These are phyloP conservation scores for Megalonaias nervosa DNA, from an alignment of 1,140 invertebrate genomes.

Conservation along the genomic window DNA sequence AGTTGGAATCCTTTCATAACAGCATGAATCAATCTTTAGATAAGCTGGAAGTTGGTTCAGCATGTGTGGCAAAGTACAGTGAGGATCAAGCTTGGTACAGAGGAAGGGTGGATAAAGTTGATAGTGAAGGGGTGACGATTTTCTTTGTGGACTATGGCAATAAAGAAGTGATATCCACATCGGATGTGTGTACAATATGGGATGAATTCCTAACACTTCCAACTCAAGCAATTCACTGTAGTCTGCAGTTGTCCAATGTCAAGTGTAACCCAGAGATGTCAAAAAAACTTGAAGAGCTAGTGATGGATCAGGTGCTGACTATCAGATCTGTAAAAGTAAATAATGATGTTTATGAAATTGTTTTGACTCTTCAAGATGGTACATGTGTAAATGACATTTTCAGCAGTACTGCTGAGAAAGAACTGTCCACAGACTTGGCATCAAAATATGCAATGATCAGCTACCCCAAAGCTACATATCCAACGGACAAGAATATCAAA, in stretches of 20 bases:
- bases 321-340: constrained; percentile 8
- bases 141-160: constrained; percentile 83
- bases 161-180: constrained; percentile 38
- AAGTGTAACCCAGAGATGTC: constrained; percentile 19
- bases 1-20: background rate
- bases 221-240: constrained; percentile 29
- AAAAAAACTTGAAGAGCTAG: constrained; percentile 11
- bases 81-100: constrained; percentile 84
- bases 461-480: background rate
- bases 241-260: constrained; percentile 8
- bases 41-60: constrained; percentile 48
- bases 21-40: constrained; percentile 13
- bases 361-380: constrained; percentile 11
- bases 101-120: constrained; percentile 79
- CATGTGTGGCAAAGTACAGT: constrained; percentile 82
- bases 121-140: constrained; percentile 76
- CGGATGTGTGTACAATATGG: constrained; percentile 21
- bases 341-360: constrained; percentile 9
- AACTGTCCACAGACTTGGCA: background rate
- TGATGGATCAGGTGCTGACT: constrained; percentile 15
- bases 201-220: constrained; percentile 20
- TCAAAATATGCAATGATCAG: background rate
- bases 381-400: constrained; percentile 2
- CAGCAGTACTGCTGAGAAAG: background rate
- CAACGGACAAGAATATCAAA: constrained; percentile 2